Percentiles rank a stretch among this genome's conserved stretches.
phyloP scores from a whole-genome alignment of 2,888 invertebrate genomes.

The Eupithecia dodoneata region DNA sequence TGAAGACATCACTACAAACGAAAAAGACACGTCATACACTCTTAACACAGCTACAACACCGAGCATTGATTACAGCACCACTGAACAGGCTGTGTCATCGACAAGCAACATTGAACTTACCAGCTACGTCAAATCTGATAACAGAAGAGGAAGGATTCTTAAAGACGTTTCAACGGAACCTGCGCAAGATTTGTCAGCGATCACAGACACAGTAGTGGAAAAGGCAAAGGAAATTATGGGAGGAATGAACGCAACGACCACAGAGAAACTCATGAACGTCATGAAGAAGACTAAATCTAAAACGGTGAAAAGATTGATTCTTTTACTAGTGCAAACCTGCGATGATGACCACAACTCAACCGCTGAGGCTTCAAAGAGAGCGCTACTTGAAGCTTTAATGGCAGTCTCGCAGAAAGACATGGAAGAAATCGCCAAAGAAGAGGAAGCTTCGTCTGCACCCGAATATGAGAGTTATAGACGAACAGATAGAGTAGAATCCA shows the following conservation, averaged over 20 bases:
- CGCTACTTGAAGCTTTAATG: constrained; percentile 87
- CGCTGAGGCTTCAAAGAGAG: constrained; percentile 87
- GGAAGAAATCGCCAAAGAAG: constrained; percentile 77
- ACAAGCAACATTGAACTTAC: constrained; percentile 62
- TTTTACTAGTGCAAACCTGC: constrained; percentile 91
- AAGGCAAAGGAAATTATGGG: constrained; percentile 91
- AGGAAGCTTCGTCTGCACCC: constrained; percentile 57
- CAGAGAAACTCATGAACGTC: constrained; percentile 89
- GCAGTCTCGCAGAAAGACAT: constrained; percentile 85
- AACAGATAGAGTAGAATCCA: constrained; percentile 61
- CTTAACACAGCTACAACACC: constrained; percentile 60
- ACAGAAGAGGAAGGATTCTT: constrained; percentile 68
- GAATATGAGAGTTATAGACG: constrained; percentile 58
- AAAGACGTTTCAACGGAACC: constrained; percentile 74
- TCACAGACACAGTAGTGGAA: constrained; percentile 86
- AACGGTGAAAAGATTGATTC: constrained; percentile 88
- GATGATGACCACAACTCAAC: constrained; percentile 89
- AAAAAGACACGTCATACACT: constrained; percentile 40
- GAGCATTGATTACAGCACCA: constrained; percentile 59
- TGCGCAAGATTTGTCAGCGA: constrained; percentile 86
- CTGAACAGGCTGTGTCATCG: constrained; percentile 67
- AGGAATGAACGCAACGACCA: constrained; percentile 89
- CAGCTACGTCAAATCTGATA: constrained; percentile 59
- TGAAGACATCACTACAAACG: constrained; percentile 51
- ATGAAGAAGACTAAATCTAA: constrained; percentile 93